Conservation (phyloP, 2,888 invertebrate genomes). For the Lochmaea crataegi region DNA sequence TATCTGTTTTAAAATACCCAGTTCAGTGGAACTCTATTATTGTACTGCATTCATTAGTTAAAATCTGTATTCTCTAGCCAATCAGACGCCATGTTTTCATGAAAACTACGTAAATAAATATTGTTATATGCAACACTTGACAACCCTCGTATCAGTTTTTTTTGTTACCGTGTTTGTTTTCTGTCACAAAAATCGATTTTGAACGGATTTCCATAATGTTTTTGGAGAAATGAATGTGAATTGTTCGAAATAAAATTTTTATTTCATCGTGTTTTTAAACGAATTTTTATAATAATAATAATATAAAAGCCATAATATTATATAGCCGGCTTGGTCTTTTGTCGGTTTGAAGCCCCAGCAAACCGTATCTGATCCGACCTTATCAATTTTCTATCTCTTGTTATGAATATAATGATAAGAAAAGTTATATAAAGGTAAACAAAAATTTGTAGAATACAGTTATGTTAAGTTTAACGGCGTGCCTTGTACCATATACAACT, state of each 20-base stretch:
- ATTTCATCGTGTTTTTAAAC: not conserved
- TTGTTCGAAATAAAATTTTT: too few relatives aligned
- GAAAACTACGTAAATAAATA: not conserved
- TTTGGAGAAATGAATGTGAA: too few relatives aligned
- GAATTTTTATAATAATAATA: slow-evolving; percentile 16
- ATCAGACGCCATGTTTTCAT: not conserved
- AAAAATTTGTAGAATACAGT: slow-evolving; percentile 38
- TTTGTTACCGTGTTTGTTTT: too few relatives aligned
- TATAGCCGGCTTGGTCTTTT: slow-evolving; percentile 16
- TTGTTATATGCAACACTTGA: too few relatives aligned
- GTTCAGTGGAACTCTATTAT: not conserved
- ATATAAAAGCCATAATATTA: slow-evolving; percentile 9
- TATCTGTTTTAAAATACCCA: not conserved
- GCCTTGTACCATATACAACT: not conserved
- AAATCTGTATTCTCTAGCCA: too few relatives aligned
- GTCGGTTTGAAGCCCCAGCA: slow-evolving; percentile 24
- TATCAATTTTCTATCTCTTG: slow-evolving; percentile 33
- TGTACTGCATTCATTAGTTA: too few relatives aligned
- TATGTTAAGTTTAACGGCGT: slow-evolving; percentile 27
- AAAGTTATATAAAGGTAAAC: slow-evolving; percentile 47
- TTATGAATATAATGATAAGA: slow-evolving; percentile 44
- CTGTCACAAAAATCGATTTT: too few relatives aligned
- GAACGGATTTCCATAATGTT: too few relatives aligned
- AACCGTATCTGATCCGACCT: slow-evolving; percentile 26
- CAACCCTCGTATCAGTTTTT: too few relatives aligned